These are phyloP conservation scores for Hybos culiciformis DNA, from an alignment of 2,888 invertebrate species.

Conservation along the genomic window DNA sequence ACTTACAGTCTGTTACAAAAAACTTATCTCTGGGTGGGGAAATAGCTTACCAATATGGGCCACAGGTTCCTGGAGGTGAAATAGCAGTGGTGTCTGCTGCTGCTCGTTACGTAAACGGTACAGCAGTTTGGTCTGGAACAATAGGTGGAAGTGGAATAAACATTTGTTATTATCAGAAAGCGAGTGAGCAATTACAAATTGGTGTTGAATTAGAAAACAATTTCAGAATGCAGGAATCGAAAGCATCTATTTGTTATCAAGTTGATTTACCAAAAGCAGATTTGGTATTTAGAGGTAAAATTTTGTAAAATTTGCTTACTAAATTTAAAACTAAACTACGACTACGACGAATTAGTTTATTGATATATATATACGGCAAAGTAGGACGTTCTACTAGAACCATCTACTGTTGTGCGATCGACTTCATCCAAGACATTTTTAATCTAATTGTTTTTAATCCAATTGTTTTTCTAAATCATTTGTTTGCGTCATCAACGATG, in stretches of 20 bases:
- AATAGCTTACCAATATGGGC: constrained; percentile 84
- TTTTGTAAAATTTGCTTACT: background rate
- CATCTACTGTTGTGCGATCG: no score
- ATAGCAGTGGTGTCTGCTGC: constrained; percentile 78
- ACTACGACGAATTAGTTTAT: no score
- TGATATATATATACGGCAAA: no score
- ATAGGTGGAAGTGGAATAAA: constrained; percentile 71
- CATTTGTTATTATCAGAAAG: constrained; percentile 86
- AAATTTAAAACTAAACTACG: no score
- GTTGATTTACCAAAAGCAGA: constrained; percentile 91
- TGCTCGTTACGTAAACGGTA: constrained; percentile 44
- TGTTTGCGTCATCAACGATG: no score
- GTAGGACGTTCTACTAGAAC: no score
- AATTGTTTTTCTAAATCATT: no score
- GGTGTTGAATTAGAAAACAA: constrained; percentile 94
- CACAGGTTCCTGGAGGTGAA: constrained; percentile 77
- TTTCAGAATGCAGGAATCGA: constrained; percentile 77
- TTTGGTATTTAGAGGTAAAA: constrained; percentile 77
- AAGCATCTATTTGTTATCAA: constrained; percentile 87
- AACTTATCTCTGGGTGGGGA: constrained; percentile 83
- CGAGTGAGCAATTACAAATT: constrained; percentile 76
- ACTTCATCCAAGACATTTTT: no score
- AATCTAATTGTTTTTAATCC: no score
- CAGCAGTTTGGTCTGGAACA: constrained; percentile 56
- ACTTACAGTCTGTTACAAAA: constrained; percentile 71